phyloP scores from a whole-genome alignment of 2,888 invertebrate genomes.

The Limenitis camilla region DNA sequence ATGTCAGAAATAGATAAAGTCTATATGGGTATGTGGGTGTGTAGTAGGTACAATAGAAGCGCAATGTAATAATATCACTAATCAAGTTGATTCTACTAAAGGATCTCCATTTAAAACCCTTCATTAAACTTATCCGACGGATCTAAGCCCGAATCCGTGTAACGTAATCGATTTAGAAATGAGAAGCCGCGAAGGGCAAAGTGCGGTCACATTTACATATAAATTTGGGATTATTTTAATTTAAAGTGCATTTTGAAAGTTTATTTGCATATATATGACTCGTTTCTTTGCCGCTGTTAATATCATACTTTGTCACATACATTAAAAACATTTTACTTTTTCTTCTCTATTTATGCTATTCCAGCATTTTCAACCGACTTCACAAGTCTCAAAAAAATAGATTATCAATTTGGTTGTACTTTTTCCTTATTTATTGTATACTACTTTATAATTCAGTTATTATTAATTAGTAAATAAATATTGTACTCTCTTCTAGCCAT shows the following conservation, averaged over 20 bases:
- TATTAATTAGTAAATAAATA: too few species aligned
- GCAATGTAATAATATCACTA: slow-evolving; percentile 42
- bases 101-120: slow-evolving; percentile 58
- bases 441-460: too few species aligned
- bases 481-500: too few species aligned
- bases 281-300: slow-evolving; percentile 62
- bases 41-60: slow-evolving; percentile 19
- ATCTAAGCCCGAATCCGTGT: slow-evolving; percentile 63
- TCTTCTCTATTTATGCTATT: too few species aligned
- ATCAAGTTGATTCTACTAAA: slow-evolving; percentile 48
- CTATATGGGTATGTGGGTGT: not conserved
- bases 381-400: too few species aligned
- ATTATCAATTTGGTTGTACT: too few species aligned
- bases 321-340: too few species aligned
- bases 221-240: slow-evolving; percentile 72
- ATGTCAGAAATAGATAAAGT: too few species aligned
- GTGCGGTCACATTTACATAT: slow-evolving; percentile 69
- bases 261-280: slow-evolving; percentile 70
- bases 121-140: slow-evolving; percentile 64
- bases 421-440: too few species aligned
- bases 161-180: slow-evolving; percentile 67
- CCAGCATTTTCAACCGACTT: too few species aligned
- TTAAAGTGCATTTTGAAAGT: slow-evolving; percentile 66
- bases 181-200: slow-evolving; percentile 67
- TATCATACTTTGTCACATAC: slow-evolving; percentile 55